These are phyloP conservation scores for Ctenomys sociabilis DNA, from an alignment of 2,113 vertebrate genomes.

Conservation along the genomic window DNA sequence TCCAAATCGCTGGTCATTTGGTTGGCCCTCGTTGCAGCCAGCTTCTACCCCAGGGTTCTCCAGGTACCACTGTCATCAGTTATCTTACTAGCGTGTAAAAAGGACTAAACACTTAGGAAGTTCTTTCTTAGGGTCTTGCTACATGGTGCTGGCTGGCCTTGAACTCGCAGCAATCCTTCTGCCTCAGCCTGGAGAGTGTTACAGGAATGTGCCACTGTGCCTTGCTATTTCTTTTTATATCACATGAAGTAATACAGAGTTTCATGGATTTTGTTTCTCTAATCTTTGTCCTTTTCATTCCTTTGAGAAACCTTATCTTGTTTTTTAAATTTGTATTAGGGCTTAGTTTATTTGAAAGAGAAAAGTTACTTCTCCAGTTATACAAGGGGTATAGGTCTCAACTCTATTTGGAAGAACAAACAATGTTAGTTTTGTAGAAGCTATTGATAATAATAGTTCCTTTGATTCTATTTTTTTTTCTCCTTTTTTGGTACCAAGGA, in stretches of 20 bases:
- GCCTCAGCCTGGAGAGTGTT: neutral
- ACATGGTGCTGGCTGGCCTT: neutral
- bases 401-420: neutral
- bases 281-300: neutral
- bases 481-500: too few relatives aligned
- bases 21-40: neutral
- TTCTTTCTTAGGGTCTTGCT: neutral
- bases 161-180: neutral
- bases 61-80: neutral
- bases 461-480: neutral
- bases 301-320: conserved; percentile 41
- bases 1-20: neutral
- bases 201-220: neutral
- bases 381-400: neutral
- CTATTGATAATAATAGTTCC: conserved; percentile 18
- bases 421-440: conserved; percentile 39
- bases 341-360: conserved; percentile 47
- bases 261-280: conserved; percentile 29
- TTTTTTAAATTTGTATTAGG: conserved; percentile 29
- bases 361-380: conserved; percentile 29
- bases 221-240: neutral
- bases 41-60: neutral
- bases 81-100: neutral
- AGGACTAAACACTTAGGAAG: neutral
- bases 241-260: neutral